Conservation (phyloP, 2,113 vertebrate genomes). For the Andinoacara biseriatus region DNA sequence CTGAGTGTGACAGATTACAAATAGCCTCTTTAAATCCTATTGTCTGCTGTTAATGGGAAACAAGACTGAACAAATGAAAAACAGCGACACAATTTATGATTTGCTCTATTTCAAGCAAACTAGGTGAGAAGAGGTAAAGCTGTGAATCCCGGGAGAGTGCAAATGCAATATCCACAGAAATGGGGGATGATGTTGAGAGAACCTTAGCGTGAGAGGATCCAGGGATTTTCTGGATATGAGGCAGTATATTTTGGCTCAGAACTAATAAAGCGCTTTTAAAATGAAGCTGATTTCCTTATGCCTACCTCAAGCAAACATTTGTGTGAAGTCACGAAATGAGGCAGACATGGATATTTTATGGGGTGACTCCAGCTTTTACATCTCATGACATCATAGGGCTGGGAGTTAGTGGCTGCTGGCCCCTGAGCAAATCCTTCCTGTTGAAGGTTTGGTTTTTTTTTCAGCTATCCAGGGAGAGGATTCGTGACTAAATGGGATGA, state of each 20-base stretch:
- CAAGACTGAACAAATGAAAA: constrained; percentile 33
- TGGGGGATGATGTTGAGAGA: constrained; percentile 6
- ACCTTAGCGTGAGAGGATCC: neutral
- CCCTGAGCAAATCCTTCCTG: constrained; percentile 38
- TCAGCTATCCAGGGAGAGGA: constrained; percentile 24
- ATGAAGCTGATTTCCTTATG: constrained; percentile 26
- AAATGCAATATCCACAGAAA: constrained; percentile 36
- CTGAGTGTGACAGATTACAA: constrained; percentile 62
- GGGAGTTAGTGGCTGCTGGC: constrained; percentile 21
- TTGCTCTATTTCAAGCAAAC: constrained; percentile 14
- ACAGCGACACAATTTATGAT: constrained; percentile 28
- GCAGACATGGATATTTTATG: constrained; percentile 33
- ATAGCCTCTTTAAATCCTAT: constrained; percentile 54
- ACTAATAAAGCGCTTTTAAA: constrained; percentile 20
- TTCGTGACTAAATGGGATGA: constrained; percentile 33
- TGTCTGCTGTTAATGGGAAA: constrained; percentile 54
- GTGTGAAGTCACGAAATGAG: constrained; percentile 35
- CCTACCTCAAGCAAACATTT: constrained; percentile 32
- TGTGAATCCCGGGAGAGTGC: constrained; percentile 21
- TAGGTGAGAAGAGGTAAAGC: constrained; percentile 23
- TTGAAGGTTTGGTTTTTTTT: constrained; percentile 11
- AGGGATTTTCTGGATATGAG: constrained; percentile 2
- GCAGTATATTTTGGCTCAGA: constrained; percentile 10
- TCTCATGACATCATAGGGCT: constrained; percentile 33
- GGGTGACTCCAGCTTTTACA: constrained; percentile 28